phyloP scores from a whole-genome alignment of 37 sponge, comb jelly and placozoan genomes.

The Oopsacas minuta region DNA sequence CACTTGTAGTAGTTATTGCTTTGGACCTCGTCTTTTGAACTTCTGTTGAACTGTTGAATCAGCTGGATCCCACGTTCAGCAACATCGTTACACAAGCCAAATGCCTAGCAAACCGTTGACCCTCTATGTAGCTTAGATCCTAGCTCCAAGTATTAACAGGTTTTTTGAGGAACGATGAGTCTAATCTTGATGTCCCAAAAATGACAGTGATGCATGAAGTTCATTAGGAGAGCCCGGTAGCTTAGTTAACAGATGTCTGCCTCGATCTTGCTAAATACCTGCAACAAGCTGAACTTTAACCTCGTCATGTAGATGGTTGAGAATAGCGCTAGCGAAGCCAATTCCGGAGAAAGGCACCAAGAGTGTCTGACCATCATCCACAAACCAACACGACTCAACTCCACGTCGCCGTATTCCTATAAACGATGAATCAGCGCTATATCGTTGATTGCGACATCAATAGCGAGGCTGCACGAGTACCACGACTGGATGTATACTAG shows the following conservation, averaged over 20 bases:
- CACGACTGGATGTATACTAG: constrained; percentile 13
- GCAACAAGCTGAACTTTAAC: constrained; percentile 18
- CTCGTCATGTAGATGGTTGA: constrained; percentile 18
- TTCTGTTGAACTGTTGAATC: no score
- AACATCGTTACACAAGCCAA: background rate
- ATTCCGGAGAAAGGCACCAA: constrained; percentile 14
- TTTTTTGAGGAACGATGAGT: constrained; percentile 16
- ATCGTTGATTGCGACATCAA: constrained; percentile 10
- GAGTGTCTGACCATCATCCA: constrained; percentile 6
- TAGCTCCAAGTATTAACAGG: constrained; percentile 13
- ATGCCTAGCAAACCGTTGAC: background rate
- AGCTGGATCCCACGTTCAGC: no score
- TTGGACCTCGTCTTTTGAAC: no score
- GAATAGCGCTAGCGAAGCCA: constrained; percentile 18
- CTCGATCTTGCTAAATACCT: constrained; percentile 3
- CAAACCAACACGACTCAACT: background rate
- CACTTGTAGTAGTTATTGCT: background rate
- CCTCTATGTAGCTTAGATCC: constrained; percentile 15
- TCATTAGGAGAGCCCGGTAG: constrained; percentile 15
- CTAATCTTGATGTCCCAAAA: constrained; percentile 14
- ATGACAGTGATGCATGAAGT: constrained; percentile 18
- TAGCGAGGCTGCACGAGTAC: constrained; percentile 2
- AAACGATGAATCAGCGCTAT: constrained; percentile 8
- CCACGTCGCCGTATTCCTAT: background rate
- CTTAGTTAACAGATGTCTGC: constrained; percentile 6